Percentiles rank a stretch among this genome's conserved stretches.
Conservation (phyloP, 2,888 invertebrate species). For the Melanostoma scalare region DNA sequence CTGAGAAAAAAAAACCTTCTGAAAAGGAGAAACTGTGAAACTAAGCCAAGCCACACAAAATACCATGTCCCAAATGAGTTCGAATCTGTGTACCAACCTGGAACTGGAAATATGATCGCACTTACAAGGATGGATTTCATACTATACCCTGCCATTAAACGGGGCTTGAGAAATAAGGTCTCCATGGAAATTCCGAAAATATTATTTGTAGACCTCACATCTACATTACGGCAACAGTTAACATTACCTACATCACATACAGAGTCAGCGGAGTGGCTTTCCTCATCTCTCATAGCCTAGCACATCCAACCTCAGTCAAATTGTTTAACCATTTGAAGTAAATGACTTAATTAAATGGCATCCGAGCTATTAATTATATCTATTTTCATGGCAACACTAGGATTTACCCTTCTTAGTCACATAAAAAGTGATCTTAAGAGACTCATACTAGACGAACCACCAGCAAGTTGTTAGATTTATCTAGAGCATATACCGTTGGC, state of each 20-base stretch:
- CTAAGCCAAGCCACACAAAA: constrained; percentile 14
- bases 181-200: constrained; percentile 53
- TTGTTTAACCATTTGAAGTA: constrained; percentile 74
- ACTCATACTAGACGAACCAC: constrained; percentile 50
- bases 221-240: too few species aligned
- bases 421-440: constrained; percentile 31
- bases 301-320: constrained; percentile 58
- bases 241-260: neutral
- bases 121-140: constrained; percentile 48
- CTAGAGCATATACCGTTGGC: constrained; percentile 44
- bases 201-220: constrained; percentile 36
- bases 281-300: constrained; percentile 7
- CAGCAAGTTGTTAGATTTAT: constrained; percentile 60
- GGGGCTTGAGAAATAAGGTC: constrained; percentile 33
- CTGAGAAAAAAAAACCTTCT: constrained; percentile 15
- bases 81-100: neutral
- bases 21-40: constrained; percentile 21
- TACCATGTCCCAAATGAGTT: constrained; percentile 50
- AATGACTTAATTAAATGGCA: constrained; percentile 76
- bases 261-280: neutral
- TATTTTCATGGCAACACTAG: constrained; percentile 57
- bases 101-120: constrained; percentile 58
- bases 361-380: constrained; percentile 74
- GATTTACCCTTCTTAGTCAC: constrained; percentile 7
- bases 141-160: neutral